These are phyloP conservation scores for Drosophila prolongata DNA, from an alignment of 2,888 invertebrate genomes.

Conservation along the genomic window DNA sequence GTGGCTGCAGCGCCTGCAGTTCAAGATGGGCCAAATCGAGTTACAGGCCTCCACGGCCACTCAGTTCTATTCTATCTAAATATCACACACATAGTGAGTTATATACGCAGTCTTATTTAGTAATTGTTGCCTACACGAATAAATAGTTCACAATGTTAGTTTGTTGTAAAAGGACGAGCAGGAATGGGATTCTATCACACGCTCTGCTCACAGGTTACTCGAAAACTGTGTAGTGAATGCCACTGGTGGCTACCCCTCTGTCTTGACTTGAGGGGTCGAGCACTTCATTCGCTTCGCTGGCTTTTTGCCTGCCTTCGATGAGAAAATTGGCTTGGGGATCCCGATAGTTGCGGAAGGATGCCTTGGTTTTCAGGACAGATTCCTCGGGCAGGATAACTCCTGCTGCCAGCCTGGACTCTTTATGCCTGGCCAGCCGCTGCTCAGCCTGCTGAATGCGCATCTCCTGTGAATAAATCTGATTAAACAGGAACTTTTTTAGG, in stretches of 20 bases:
- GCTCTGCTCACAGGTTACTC: slow-evolving; percentile 31
- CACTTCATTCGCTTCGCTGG: slow-evolving; percentile 74
- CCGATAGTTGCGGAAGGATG: slow-evolving; percentile 78
- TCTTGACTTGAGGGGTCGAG: slow-evolving; percentile 77
- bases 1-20: slow-evolving; percentile 96
- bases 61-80: slow-evolving; percentile 92
- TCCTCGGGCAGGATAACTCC: slow-evolving; percentile 59
- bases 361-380: slow-evolving; percentile 63
- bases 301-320: slow-evolving; percentile 75
- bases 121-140: slow-evolving; percentile 38
- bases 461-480: slow-evolving; percentile 54
- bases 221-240: slow-evolving; percentile 69
- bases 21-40: slow-evolving; percentile 99
- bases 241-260: slow-evolving; percentile 49
- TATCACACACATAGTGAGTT: slow-evolving; percentile 7
- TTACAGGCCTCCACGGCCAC: slow-evolving; percentile 96
- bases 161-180: slow-evolving; percentile 6
- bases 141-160: slow-evolving; percentile 44
- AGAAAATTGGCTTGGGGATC: slow-evolving; percentile 51
- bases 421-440: slow-evolving; percentile 71
- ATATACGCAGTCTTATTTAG: slow-evolving; percentile 30
- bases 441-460: slow-evolving; percentile 81
- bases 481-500: too few relatives aligned
- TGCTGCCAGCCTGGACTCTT: slow-evolving; percentile 44
- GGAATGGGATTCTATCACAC: slow-evolving; percentile 3